phyloP scores from a whole-genome alignment of 2,888 invertebrate genomes.

The Mesodorylaimus sp. region DNA sequence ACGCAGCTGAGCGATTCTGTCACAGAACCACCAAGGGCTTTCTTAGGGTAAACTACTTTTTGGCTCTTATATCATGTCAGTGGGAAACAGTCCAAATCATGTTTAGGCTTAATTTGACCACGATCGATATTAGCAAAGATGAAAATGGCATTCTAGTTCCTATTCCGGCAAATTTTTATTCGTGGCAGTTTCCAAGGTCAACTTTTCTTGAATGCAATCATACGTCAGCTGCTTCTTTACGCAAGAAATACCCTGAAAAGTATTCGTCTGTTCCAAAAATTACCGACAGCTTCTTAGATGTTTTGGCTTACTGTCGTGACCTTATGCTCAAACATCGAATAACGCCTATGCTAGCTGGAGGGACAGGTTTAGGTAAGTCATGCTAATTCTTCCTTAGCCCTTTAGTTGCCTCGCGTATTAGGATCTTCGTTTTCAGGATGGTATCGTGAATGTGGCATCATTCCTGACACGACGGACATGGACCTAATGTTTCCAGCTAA shows the following conservation, averaged over 20 bases:
- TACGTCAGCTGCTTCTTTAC: neutral
- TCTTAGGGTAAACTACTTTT: neutral
- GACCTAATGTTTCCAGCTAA: slow-evolving; percentile 8
- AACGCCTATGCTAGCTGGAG: neutral
- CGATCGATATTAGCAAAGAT: too few species aligned
- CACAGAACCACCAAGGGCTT: neutral
- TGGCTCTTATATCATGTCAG: too few species aligned
- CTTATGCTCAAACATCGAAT: neutral
- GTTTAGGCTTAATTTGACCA: too few species aligned
- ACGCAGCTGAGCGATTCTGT: neutral
- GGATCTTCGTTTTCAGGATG: slow-evolving; percentile 8
- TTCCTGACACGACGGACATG: slow-evolving; percentile 11
- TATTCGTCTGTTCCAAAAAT: neutral
- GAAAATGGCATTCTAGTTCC: too few species aligned
- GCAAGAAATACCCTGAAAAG: neutral
- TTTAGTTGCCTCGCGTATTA: too few species aligned
- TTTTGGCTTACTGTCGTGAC: neutral
- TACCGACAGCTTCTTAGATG: neutral
- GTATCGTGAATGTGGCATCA: slow-evolving; percentile 10
- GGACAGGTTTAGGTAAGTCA: neutral
- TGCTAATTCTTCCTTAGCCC: too few species aligned
- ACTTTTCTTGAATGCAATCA: neutral
- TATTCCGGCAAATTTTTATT: too few species aligned
- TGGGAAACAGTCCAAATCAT: too few species aligned
- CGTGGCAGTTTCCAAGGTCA: too few species aligned